Base-by-base conservation (phyloP, 2,888 invertebrate species). In the Diarsia mendica region DNA sequence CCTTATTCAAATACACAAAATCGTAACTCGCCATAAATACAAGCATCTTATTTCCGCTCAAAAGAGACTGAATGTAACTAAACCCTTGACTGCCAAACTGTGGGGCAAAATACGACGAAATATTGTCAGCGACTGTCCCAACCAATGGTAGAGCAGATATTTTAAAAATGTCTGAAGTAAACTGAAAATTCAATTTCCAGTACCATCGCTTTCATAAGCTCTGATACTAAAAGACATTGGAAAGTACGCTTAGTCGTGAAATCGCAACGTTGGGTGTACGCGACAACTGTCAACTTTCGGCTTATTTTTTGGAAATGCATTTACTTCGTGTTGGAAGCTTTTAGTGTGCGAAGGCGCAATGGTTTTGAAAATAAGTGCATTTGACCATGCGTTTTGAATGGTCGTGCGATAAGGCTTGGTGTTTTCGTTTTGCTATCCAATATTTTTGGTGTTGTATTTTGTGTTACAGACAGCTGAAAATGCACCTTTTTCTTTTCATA, bases 141-240 rank as follows among this genome's bases (percentile, higher is more conserved):
- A 67, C 58, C 60, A 78, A 66, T 67, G 60, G 67, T 70, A 9
- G 6, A 44, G 63, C 4, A 70, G 73, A 77, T 82, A 82, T 84
- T 86, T 86, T 77, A 46, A 86, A 87, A 87, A 78, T 77, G 51
- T 80, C 73, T 71, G 71, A 10, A 75, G 82, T 28, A 77, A 79
- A 86, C 77, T 84, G 82, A 58, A 80, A 87, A 84, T 87, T 87
- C 69, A 87, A 87, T 87, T 87, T 87, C 75, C 76, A 85, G 61
- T 71, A 39, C 58, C 79, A 75, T 75, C 75, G 67, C 76, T 84
- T 82, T 82, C 78, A 80, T 84, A 86, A 87, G 74, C 77, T 86
- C 53, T 63, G 68, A 79, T 82, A 75, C 77, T 84, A 79, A 72
- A 85, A 73, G 84, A 82, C 80, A 79, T 80, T 72, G 79, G 23